Conservation (phyloP, 2,797 vertebrate species). For the Triplophysa yarkandensis region DNA sequence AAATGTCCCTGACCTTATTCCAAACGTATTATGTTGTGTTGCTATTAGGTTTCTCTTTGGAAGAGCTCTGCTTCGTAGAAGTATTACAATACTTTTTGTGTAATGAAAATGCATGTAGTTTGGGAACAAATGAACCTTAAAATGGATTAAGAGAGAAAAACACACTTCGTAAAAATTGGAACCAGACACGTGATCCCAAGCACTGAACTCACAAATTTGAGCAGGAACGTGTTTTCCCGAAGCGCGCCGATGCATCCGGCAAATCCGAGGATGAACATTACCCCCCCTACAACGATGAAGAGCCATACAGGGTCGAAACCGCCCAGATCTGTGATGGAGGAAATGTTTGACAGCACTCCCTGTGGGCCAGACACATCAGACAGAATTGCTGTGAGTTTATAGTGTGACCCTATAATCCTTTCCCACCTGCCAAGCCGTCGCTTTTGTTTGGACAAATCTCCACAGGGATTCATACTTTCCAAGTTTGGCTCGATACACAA, state of each 20-base stretch:
- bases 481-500: constrained; percentile 20
- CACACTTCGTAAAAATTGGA: constrained; percentile 22
- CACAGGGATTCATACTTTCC: constrained; percentile 6
- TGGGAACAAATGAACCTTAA: constrained; percentile 34
- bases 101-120: neutral
- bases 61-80: neutral
- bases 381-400: constrained; percentile 5
- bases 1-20: neutral
- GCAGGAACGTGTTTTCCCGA: constrained; percentile 88
- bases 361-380: constrained; percentile 59
- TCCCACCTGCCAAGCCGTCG: constrained; percentile 16
- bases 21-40: neutral
- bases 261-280: constrained; percentile 92
- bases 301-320: constrained; percentile 94
- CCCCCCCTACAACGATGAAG: constrained; percentile 87
- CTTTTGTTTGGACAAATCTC: constrained; percentile 15
- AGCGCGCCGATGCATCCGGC: constrained; percentile 91
- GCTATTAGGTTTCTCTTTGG: neutral
- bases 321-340: constrained; percentile 88
- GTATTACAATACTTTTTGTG: neutral
- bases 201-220: constrained; percentile 86
- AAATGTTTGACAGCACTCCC: constrained; percentile 91
- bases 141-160: constrained; percentile 27
- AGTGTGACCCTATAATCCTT: constrained; percentile 33
- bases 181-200: neutral